A percentile compares a stretch with the other conserved stretches of the same genome.
phyloP scores from a whole-genome alignment of 2,888 invertebrate species.

The Phasia obesa region DNA sequence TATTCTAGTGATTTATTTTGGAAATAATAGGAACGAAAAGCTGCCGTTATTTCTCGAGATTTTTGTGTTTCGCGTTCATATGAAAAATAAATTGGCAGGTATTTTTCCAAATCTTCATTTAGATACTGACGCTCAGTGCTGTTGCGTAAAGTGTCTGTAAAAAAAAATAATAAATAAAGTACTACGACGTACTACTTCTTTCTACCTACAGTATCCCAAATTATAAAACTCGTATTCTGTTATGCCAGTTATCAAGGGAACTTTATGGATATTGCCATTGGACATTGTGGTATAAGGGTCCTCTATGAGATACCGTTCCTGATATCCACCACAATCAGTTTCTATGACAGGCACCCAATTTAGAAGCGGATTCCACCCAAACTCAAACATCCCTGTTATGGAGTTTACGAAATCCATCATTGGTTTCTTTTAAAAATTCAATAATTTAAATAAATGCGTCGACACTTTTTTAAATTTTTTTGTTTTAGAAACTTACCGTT shows the following conservation, averaged over 20 bases:
- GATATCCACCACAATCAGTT: conserved; percentile 84
- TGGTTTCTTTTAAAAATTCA: conserved; percentile 74
- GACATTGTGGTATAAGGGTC: conserved; percentile 85
- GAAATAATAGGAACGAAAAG: conserved; percentile 74
- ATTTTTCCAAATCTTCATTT: conserved; percentile 76
- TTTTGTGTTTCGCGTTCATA: conserved; percentile 79
- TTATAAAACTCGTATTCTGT: conserved; percentile 86
- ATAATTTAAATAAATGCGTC: too few relatives aligned
- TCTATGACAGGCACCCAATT: conserved; percentile 87
- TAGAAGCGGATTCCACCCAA: conserved; percentile 76
- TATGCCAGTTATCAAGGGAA: conserved; percentile 86
- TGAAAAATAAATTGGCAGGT: conserved; percentile 80
- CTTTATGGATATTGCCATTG: conserved; percentile 84
- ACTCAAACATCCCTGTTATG: conserved; percentile 77
- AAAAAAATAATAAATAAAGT: not conserved
- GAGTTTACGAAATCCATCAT: conserved; percentile 76
- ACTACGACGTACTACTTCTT: conserved; percentile 71
- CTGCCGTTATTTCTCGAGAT: conserved; percentile 76
- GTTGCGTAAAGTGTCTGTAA: conserved; percentile 84
- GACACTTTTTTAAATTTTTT: too few relatives aligned
- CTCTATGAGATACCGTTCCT: conserved; percentile 85
- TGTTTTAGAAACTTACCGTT: conserved; percentile 78
- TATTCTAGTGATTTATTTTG: conserved; percentile 69
- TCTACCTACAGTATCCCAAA: conserved; percentile 83
- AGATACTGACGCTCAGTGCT: conserved; percentile 80